Evolutionary conservation across 2,797 vertebrate species (phyloP).

Genomic region (Lepilemur septentrionalis): DNA sequence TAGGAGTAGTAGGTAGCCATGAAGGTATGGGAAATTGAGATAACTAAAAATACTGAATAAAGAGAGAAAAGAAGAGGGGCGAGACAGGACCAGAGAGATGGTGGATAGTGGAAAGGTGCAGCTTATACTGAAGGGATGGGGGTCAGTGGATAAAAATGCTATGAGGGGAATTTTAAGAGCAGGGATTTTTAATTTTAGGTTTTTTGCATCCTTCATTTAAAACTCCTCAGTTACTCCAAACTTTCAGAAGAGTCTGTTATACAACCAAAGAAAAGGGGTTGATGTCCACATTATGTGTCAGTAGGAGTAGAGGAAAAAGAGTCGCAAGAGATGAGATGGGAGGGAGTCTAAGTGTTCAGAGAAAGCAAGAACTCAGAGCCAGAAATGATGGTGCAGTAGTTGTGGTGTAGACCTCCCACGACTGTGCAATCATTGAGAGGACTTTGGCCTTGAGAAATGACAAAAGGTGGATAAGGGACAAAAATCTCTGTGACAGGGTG

Average conservation of each 20-base stretch:
- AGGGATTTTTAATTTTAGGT: constrained; percentile 12
- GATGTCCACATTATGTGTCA: background rate
- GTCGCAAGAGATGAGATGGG: background rate
- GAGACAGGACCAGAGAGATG: background rate
- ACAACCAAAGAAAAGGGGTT: background rate
- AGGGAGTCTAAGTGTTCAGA: background rate
- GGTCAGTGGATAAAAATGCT: background rate
- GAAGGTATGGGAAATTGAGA: background rate
- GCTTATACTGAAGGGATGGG: background rate
- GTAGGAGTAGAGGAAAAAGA: background rate
- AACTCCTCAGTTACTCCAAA: background rate
- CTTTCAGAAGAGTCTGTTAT: background rate
- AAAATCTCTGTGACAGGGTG: background rate
- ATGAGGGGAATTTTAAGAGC: background rate
- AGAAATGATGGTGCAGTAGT: background rate
- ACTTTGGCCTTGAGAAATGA: background rate
- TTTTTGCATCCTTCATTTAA: constrained; percentile 6
- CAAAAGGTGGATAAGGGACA: background rate
- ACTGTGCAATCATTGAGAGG: background rate
- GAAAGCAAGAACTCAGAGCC: background rate
- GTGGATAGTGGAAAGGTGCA: background rate
- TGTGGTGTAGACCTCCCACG: too few species aligned
- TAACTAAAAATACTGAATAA: background rate
- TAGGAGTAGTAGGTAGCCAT: background rate
- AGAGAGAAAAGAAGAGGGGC: background rate